Percentiles rank a stretch among this genome's conserved stretches.
Evolutionary conservation across 2,797 vertebrate genomes (phyloP).

Genomic region (Poliocrania exsul): DNA sequence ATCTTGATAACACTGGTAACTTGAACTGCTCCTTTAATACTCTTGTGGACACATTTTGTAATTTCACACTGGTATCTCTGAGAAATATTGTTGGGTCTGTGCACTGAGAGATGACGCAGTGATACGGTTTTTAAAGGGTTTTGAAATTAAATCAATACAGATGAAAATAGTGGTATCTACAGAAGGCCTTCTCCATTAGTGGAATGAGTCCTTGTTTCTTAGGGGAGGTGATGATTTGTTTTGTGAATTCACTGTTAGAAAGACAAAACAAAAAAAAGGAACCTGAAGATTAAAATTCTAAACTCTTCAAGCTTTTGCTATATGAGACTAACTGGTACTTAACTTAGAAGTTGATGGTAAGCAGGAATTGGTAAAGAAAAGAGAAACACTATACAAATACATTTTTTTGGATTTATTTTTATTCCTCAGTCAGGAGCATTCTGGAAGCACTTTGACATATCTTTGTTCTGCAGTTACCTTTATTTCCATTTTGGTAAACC

Average conservation of each 20-base stretch:
- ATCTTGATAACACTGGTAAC: neutral
- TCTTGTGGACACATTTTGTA: neutral
- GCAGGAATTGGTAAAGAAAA: neutral
- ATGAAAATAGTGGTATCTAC: neutral
- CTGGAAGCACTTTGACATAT: neutral
- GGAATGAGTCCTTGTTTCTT: neutral
- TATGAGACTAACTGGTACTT: neutral
- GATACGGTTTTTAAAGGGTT: neutral
- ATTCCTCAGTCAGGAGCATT: neutral
- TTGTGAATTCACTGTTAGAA: neutral
- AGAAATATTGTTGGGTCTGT: neutral
- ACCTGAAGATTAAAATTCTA: neutral
- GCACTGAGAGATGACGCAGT: neutral
- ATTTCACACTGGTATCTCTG: neutral
- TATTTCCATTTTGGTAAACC: neutral
- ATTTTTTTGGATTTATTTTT: neutral
- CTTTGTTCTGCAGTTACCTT: neutral
- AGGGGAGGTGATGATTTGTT: neutral
- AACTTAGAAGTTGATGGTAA: neutral
- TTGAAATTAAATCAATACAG: neutral
- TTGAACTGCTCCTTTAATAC: neutral
- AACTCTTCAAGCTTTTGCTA: neutral
- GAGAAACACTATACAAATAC: rapidly evolving
- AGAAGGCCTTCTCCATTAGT: neutral
- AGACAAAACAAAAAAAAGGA: neutral